phyloP scores from a whole-genome alignment of 2,113 vertebrate genomes.

The Stegostoma tigrinum region DNA sequence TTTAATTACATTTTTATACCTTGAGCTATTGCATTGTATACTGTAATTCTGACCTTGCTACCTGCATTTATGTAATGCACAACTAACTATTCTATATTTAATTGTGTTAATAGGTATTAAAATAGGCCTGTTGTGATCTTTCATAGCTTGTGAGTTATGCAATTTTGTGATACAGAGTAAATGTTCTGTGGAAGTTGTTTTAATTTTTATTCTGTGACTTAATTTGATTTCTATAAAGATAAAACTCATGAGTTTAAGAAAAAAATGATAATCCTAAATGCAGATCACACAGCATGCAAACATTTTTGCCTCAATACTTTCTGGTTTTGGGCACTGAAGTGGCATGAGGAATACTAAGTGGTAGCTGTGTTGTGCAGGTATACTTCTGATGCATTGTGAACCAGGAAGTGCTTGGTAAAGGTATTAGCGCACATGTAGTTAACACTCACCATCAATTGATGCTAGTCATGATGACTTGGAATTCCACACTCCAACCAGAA shows the following conservation, averaged over 20 bases:
- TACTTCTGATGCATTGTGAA: no score
- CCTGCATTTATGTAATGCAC: neutral
- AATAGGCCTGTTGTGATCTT: neutral
- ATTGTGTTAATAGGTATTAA: no score
- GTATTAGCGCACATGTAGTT: no score
- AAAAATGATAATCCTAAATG: neutral
- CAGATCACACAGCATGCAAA: neutral
- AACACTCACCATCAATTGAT: no score
- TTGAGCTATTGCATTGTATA: neutral
- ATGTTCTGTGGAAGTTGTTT: neutral
- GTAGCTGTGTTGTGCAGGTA: no score
- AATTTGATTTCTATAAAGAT: neutral
- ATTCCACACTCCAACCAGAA: no score
- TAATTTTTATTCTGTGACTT: neutral
- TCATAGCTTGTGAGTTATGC: neutral
- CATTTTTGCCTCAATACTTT: no score
- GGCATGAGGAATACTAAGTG: no score
- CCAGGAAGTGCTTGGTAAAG: no score
- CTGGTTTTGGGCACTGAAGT: no score
- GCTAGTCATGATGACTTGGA: no score
- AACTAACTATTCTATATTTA: neutral
- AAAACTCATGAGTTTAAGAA: neutral
- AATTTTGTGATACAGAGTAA: neutral
- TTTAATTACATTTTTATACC: neutral
- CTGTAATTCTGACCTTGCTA: neutral